A percentile compares a stretch with the other conserved stretches of the same genome.
phyloP scores from a whole-genome alignment of 2,888 invertebrate genomes.

The Himalopsyche anomala region DNA sequence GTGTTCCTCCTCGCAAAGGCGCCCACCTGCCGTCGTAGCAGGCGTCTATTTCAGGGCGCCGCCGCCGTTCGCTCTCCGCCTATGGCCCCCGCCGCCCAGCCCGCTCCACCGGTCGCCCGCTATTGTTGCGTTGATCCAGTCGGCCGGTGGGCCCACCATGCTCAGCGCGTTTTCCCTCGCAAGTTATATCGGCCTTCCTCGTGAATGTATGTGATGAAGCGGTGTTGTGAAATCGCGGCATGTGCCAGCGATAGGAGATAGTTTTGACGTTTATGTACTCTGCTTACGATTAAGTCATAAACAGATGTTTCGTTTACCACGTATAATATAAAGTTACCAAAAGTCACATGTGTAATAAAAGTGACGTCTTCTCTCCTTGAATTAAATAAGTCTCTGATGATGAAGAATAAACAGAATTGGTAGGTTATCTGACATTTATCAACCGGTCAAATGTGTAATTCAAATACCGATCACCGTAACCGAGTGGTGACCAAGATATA shows the following conservation, averaged over 20 bases:
- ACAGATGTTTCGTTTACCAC: background rate
- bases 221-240: slow-evolving; percentile 18
- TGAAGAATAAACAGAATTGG: too few species aligned
- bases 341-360: too few species aligned
- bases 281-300: background rate
- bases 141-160: slow-evolving; percentile 53
- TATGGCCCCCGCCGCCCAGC: slow-evolving; percentile 62
- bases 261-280: slow-evolving; percentile 3
- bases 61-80: slow-evolving; percentile 54
- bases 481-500: too few species aligned
- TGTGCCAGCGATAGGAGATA: background rate
- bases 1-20: slow-evolving; percentile 66
- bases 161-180: slow-evolving; percentile 30
- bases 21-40: slow-evolving; percentile 75
- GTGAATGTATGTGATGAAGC: background rate
- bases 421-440: too few species aligned
- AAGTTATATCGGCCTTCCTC: background rate
- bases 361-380: too few species aligned
- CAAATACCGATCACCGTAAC: too few species aligned
- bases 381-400: too few species aligned
- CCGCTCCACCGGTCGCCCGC: slow-evolving; percentile 65
- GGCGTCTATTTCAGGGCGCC: slow-evolving; percentile 73
- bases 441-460: too few species aligned
- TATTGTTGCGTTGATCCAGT: slow-evolving; percentile 53
- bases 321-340: too few species aligned